A percentile compares a stretch with the other conserved stretches of the same genome.
Evolutionary conservation across 2,888 invertebrate genomes (phyloP).

Genomic region (Tryphoninae sp.): DNA sequence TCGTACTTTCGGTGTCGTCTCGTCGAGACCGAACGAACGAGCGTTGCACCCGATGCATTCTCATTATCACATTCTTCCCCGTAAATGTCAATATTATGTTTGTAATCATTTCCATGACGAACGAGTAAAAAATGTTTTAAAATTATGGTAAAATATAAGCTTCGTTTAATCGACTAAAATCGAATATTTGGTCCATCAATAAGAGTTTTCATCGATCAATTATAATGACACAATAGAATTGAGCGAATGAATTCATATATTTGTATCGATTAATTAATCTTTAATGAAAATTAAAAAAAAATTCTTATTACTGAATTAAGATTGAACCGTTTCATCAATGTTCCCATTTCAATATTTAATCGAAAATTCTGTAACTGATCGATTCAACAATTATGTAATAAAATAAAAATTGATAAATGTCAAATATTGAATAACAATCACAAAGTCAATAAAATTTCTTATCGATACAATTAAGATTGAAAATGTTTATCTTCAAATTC

Average conservation of each 20-base stretch:
- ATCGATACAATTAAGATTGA: too few species aligned
- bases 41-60: slow-evolving; percentile 27
- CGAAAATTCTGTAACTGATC: background rate
- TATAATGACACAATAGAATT: too few species aligned
- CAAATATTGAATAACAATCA: too few species aligned
- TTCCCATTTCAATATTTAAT: background rate
- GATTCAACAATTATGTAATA: background rate
- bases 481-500: too few species aligned
- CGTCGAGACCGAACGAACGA: slow-evolving; percentile 24
- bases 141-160: background rate
- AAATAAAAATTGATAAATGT: background rate
- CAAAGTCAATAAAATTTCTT: too few species aligned
- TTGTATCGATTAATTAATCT: background rate
- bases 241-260: background rate
- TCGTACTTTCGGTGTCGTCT: slow-evolving; percentile 47
- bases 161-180: background rate
- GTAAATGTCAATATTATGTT: background rate
- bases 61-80: slow-evolving; percentile 2
- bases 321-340: background rate
- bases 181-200: background rate
- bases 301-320: too few species aligned
- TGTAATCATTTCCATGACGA: background rate
- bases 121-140: background rate
- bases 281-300: background rate
- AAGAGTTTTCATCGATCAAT: too few species aligned